phyloP scores from a whole-genome alignment of 64 coral and sea anemone species.

The Dendronephthya gigantea region DNA sequence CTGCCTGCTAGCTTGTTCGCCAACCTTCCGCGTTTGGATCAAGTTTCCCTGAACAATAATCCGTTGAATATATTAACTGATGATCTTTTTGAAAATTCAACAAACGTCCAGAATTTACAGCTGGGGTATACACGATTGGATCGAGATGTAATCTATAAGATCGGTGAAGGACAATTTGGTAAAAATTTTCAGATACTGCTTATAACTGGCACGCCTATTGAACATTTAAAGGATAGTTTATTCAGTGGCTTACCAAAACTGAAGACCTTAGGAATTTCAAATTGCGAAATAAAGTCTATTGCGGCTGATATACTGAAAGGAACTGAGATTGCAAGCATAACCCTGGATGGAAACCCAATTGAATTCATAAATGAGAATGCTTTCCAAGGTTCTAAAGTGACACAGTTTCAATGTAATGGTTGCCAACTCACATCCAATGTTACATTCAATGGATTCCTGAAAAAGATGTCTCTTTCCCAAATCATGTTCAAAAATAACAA shows the following conservation, averaged over 20 bases:
- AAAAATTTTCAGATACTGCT: not conserved
- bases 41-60: not conserved
- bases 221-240: not conserved
- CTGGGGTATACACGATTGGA: not conserved
- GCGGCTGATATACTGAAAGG: not conserved
- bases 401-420: not conserved
- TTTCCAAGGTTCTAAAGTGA: not conserved
- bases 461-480: not conserved
- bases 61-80: not conserved
- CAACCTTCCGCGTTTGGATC: not conserved
- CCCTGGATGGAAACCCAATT: not conserved
- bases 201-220: not conserved
- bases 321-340: not conserved
- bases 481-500: not conserved
- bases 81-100: not conserved
- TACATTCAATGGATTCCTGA: not conserved
- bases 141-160: not conserved
- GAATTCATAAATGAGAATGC: not conserved
- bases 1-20: not conserved
- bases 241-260: not conserved
- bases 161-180: not conserved
- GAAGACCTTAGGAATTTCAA: not conserved
- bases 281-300: not conserved
- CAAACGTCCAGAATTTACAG: not conserved
- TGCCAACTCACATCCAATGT: not conserved